These are phyloP conservation scores for Sarcophilus harrisii DNA, from an alignment of 2,797 vertebrate species.

Conservation along the genomic window DNA sequence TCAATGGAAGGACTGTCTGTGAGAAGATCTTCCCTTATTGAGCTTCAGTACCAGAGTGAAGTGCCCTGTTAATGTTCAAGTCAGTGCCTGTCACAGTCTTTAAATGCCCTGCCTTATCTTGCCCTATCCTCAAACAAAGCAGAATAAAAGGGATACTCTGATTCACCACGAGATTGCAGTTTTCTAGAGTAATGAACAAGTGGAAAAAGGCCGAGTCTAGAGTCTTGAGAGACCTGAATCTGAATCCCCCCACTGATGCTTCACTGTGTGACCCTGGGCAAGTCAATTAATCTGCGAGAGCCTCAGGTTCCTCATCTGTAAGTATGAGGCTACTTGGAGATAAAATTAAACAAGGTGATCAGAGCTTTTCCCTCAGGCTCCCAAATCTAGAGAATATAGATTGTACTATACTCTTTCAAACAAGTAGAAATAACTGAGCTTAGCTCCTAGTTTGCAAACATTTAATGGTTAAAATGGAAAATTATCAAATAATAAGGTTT, in stretches of 20 bases:
- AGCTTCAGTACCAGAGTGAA: not conserved
- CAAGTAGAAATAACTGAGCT: no score
- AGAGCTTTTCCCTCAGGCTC: not conserved
- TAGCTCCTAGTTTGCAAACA: no score
- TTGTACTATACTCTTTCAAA: no score
- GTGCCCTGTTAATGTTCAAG: not conserved
- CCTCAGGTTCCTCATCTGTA: not conserved
- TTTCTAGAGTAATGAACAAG: not conserved
- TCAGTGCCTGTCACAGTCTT: not conserved
- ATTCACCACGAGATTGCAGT: conserved; percentile 14
- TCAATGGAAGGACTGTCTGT: not conserved
- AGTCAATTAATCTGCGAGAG: not conserved
- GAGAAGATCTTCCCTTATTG: not conserved
- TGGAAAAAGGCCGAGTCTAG: not conserved
- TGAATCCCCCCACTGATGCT: not conserved
- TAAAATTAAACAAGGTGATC: not conserved
- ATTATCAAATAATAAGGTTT: no score
- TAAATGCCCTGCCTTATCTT: not conserved
- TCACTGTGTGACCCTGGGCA: not conserved
- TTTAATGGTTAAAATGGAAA: no score
- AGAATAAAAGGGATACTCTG: not conserved
- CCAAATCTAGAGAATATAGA: not conserved
- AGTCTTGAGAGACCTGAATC: not conserved
- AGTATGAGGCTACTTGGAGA: not conserved
- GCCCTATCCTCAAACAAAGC: not conserved